phyloP scores from a whole-genome alignment of 2,113 vertebrate genomes.

The Oxyura jamaicensis region DNA sequence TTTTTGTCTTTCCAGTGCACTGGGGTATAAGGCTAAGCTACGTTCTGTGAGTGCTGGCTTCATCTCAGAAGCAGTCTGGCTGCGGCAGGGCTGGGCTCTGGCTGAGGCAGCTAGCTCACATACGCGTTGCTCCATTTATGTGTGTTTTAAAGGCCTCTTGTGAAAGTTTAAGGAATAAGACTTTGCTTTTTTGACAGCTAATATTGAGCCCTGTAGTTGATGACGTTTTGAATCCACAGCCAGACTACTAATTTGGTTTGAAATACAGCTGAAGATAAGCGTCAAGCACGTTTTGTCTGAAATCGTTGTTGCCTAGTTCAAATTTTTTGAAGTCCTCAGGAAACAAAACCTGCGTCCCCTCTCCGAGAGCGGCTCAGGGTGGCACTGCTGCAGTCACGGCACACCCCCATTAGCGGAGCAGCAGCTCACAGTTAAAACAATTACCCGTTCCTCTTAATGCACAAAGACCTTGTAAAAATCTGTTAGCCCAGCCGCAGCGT shows the following conservation, averaged over 20 bases:
- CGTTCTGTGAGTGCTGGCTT: neutral
- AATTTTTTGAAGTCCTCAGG: neutral
- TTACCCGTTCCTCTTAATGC: neutral
- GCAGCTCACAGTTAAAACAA: neutral
- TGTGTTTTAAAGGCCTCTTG: neutral
- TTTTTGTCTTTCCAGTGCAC: neutral
- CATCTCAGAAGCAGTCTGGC: neutral
- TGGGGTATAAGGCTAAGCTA: neutral
- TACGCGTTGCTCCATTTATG: neutral
- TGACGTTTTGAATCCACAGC: neutral
- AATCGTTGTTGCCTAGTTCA: fast-evolving
- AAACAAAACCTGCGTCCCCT: neutral
- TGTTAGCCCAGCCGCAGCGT: fast-evolving
- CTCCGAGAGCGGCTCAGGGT: fast-evolving
- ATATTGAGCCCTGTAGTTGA: neutral
- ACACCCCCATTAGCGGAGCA: fast-evolving
- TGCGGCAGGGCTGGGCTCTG: neutral
- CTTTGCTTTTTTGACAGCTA: neutral
- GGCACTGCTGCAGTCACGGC: neutral
- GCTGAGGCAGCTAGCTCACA: neutral
- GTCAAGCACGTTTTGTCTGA: neutral
- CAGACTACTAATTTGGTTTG: neutral
- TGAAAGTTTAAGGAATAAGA: neutral
- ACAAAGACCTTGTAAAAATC: neutral
- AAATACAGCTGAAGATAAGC: neutral